Evolutionary conservation across 64 coral and sea anemone species (phyloP), one percentile per base, ranked within the genome.

Genomic region (Hydrozoanthus tunicans): DNA sequence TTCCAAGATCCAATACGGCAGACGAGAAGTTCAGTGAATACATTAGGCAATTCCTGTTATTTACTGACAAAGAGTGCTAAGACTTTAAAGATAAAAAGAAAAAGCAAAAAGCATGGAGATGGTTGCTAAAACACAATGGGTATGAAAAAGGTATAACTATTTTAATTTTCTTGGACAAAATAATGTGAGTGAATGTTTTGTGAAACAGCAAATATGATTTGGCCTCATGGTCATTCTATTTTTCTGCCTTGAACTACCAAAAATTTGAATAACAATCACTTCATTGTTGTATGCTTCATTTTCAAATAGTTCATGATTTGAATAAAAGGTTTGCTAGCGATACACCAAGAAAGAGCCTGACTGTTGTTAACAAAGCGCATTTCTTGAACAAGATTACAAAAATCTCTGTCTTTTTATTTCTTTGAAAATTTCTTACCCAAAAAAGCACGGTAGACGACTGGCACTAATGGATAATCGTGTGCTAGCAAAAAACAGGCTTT

Each of bases 261-360:
- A 69, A 69, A 69, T 69, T 69, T 69, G 66, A 69, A 69, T 69
- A 69, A n/a, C 66, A 69, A 69, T 17, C 66, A 69, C 66, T 69
- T 69, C 66, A 69, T 23, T 20, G 66, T 69, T 69, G 13, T 20
- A 69, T 69, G 66, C 15, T 69, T 17, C 3, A 7, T 69, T 69
- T 69, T 69, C 66, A 69, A 69, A 69, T 69, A 69, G 66, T 69
- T 23, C 66, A 69, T 69, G 0, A 69, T 69, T 69, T 69, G 66
- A 69, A 69, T n/a, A 69, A 68, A 69, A 69, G 66, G 66, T 69
- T 69, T 69, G 66, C 17, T 43, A 43, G 12, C 23, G 13, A 69
- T 69, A 23, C 24, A 69, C 66, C 66, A 23, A 69, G 66, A 69
- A 69, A 69, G 66, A 69, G 66, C 66, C 66, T 17, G 66, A 69